Percentiles rank a stretch among this genome's conserved stretches.
phyloP scores from a whole-genome alignment of 2,797 vertebrate genomes.

The Pseudochirops corinnae region DNA sequence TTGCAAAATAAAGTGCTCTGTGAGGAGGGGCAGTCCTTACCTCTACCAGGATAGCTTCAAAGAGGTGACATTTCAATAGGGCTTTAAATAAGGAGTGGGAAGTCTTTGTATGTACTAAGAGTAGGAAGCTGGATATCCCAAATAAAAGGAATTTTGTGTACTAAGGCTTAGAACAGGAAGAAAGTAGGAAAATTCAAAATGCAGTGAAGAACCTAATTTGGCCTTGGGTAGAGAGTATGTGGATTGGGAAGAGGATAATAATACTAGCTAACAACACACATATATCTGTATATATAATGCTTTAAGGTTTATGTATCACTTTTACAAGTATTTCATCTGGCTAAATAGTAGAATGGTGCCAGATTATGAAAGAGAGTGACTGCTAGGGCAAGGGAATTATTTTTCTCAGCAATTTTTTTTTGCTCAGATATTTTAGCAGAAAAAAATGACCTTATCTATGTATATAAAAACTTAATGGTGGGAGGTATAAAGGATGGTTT shows the following conservation, averaged over 20 bases:
- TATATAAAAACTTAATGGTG: background rate
- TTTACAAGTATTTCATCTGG: background rate
- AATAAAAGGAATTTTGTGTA: background rate
- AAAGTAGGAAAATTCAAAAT: background rate
- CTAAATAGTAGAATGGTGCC: background rate
- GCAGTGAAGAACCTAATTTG: background rate
- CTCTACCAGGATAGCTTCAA: background rate
- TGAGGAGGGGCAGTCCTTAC: background rate
- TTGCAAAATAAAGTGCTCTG: background rate
- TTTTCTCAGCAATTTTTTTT: background rate
- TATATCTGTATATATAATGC: background rate
- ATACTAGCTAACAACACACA: background rate
- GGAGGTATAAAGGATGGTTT: background rate
- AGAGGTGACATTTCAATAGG: background rate
- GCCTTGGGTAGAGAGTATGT: too few species aligned
- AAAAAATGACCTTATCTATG: background rate
- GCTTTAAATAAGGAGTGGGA: background rate
- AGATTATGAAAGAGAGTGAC: background rate
- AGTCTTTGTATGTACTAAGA: background rate
- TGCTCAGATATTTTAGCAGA: background rate
- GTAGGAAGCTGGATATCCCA: background rate
- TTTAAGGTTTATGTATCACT: background rate
- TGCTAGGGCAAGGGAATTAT: background rate
- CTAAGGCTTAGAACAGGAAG: background rate
- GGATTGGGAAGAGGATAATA: background rate